phyloP scores from a whole-genome alignment of 64 coral and sea anemone species.

The Pocillopora damicornis region DNA sequence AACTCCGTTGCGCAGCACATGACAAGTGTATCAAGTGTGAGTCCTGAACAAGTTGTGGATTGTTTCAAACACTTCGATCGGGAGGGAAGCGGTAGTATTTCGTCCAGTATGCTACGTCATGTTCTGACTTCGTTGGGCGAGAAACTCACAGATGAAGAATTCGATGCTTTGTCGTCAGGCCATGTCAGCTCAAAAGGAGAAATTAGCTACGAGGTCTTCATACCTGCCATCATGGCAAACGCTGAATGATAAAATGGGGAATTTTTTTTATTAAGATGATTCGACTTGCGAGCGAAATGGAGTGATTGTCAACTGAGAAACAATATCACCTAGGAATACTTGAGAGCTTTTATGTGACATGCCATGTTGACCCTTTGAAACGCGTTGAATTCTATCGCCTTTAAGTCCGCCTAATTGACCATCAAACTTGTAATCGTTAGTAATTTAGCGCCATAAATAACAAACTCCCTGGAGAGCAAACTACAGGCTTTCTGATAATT shows the following conservation, averaged over 20 bases:
- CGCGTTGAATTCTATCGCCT: not conserved
- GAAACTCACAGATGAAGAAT: conserved; percentile 83
- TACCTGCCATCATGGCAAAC: conserved; percentile 30
- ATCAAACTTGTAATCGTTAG: not conserved
- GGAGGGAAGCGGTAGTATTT: conserved; percentile 64
- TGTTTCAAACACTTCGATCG: conserved; percentile 94
- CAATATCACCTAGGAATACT: conserved; percentile 24
- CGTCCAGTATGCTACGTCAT: conserved; percentile 77
- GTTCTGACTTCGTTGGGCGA: conserved; percentile 92
- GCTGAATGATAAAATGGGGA: not conserved
- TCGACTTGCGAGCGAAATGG: not conserved
- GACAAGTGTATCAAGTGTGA: conserved; percentile 38
- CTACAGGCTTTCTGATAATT: not conserved
- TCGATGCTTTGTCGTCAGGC: conserved; percentile 69
- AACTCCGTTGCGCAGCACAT: conserved; percentile 73
- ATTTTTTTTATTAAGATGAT: not conserved
- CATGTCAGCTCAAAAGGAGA: conserved; percentile 81
- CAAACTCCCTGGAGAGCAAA: not conserved
- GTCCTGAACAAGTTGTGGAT: conserved; percentile 82
- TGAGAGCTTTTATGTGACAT: conserved; percentile 15
- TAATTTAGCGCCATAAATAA: conserved; percentile 1
- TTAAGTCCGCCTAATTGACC: not conserved
- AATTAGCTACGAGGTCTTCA: conserved; percentile 70
- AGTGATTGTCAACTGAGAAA: not conserved
- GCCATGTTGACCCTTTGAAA: conserved; percentile 23